Base-by-base conservation (phyloP, 2,888 invertebrate species). In the Erpobdella octoculata region DNA sequence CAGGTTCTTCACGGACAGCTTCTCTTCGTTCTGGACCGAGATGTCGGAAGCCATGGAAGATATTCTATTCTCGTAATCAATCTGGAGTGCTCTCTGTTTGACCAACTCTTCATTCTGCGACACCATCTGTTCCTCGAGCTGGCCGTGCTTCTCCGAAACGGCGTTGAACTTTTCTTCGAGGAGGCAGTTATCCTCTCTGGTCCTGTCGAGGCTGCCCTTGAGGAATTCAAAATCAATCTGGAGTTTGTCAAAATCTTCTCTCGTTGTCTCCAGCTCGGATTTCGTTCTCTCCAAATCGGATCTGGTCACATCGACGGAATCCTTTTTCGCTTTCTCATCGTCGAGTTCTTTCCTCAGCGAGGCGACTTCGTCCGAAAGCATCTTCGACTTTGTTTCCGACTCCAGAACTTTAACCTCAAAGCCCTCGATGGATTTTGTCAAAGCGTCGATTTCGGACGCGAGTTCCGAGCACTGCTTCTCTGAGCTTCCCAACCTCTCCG, bases 221-320 rank as follows among this genome's bases (percentile, higher is more conserved):
- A 69, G 3, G 46, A 69, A 25, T 46, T 69, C 69, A 33, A 58
- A 6, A 33, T 33, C 15, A 35, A 69, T 69, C 36, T 69, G 69
- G 5, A 69, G 35, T 36, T 69, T 41, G 36, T 69, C 69, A 25
- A 33, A 48, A n/a, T 58, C 35, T 36, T 69, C 69, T 36, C 31
- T 58, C 33, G 35, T 31, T 21, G 3, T 53, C 5, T 3, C 36
- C 6, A 36, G 33, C 25, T 69, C 35, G 18, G 35, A 31, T 33
- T 35, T 69, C 12, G 33, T 69, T 21, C 58, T 69, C 21, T 69
- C 48, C 4, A 53, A 58, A 9, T 69, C 28, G 21, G 53, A 53
- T 15, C 8, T 1, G 15, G 28, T 5, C 21, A 28, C 21, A 12
- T 53, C 53, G 1, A 3, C 28, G 3, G n/a, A 15, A n/a, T 28